Base-by-base conservation (phyloP, 2,797 vertebrate species). In the Chromis chromis region DNA sequence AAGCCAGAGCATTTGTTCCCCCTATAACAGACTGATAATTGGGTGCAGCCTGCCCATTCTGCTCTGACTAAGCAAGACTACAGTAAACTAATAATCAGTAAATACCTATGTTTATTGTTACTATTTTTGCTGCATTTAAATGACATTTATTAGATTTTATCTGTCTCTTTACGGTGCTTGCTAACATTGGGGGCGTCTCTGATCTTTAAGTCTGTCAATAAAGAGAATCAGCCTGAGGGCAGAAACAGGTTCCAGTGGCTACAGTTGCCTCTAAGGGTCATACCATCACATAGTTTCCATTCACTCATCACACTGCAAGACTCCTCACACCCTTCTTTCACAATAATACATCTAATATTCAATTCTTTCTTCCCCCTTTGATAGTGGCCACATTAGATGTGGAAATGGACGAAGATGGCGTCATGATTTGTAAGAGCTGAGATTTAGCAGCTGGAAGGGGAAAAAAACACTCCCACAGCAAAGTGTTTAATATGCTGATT, bases 251-350 rank as follows among this genome's bases (percentile, higher is more conserved):
- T 56, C 25, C 4, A 13, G 2, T 79, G 61, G 44, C 63, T 73
- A 12, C 69, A 75, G 57, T 59, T 79, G 58, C 44, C 48, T 76
- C 27, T 25, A 11, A 71, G 21, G 56, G 59, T 72, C 70, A 78
- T 36, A 22, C 44, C 70, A 13, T 22, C 49, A 60, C 71, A 77
- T 83, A 76, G 72, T 76, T 86, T 70, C 53, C 40, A 60, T 82
- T 84, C 48, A 70, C 12, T 63, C 33, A 31, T 57, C 69, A 73
- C 4, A 22, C 61, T 49, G 10, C n/a, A 62, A 24, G 52, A 66
- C 78, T 77, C 66, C 53, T 28, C 53, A 56, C 70, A 59, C 57
- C 53, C 24, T 60, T 13, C 6, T 74, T 67, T 78, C 52, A 49
- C 57, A 56, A 17, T n/a, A 21, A 65, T 55, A 48, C 46, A 78